phyloP scores from a whole-genome alignment of 2,888 invertebrate genomes.

The Aquatica leii region DNA sequence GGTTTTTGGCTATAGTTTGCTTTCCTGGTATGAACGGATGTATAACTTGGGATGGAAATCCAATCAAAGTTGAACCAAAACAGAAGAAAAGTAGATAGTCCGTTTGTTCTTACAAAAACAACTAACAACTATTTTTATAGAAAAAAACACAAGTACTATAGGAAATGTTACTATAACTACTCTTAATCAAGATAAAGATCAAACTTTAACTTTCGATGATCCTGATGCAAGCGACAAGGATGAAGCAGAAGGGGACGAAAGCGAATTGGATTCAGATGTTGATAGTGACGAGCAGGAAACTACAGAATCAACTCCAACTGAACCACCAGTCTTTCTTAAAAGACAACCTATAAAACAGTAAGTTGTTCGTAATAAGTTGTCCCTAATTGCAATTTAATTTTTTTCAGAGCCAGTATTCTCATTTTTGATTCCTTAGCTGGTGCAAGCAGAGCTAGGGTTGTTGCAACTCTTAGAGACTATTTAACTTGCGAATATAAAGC shows the following conservation, averaged over 20 bases:
- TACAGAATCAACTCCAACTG: constrained; percentile 36
- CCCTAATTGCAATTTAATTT: not conserved
- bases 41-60: constrained; percentile 72
- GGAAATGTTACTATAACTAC: constrained; percentile 72
- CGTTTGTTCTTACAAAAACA: too few relatives aligned
- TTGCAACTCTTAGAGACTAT: constrained; percentile 91
- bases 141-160: constrained; percentile 66
- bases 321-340: constrained; percentile 49
- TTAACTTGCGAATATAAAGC: constrained; percentile 85
- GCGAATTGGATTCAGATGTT: constrained; percentile 67
- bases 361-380: constrained; percentile 50
- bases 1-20: constrained; percentile 97
- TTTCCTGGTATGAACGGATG: constrained; percentile 85
- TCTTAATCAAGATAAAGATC: constrained; percentile 61
- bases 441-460: constrained; percentile 82
- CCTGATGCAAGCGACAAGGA: constrained; percentile 76
- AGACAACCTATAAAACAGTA: constrained; percentile 72
- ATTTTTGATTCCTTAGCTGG: constrained; percentile 94
- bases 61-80: constrained; percentile 60
- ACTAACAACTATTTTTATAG: too few relatives aligned
- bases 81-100: constrained; percentile 65
- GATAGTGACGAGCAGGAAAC: constrained; percentile 59
- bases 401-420: constrained; percentile 84
- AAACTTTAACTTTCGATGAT: constrained; percentile 71
- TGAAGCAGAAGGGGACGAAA: constrained; percentile 78